Evolutionary conservation across 2,113 vertebrate species (phyloP), one percentile per base, ranked within the genome.

Genomic region (Sarotherodon lohbergeri): DNA sequence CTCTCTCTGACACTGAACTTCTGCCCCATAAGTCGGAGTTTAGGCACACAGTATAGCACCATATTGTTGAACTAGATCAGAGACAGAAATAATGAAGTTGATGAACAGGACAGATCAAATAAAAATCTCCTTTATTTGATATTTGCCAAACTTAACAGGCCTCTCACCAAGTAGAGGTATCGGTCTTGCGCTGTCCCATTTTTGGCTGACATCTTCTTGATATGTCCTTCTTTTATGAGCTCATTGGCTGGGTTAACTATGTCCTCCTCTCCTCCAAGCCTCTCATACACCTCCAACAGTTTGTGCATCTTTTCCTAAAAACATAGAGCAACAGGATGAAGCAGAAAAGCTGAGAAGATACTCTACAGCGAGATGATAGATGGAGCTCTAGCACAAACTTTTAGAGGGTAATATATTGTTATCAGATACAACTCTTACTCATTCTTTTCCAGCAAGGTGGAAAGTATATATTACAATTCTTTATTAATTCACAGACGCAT

Each of bases 191-290:
- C 96, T 0, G 97, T 97, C 89, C 99, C 98, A 0, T 98, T 99
- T 95, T 99, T 99, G 88, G 98, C 98, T 1, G 99, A 99, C 91
- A 99, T 97, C 90, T 99, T 99, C 95, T 98, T 98, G 91, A 99
- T 98, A 22, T 97, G 97, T 8, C 99, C 99, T 91, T 99, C 99
- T 95, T 99, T 99, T 93, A 99, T 98, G 86, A 99, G 97, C 89
- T 99, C 99, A 5, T 99, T 99, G 87, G 98, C 98, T 1, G 99
- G 98, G 90, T 99, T 99, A 52, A 99, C 99, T 5, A 99, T 99
- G 91, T 99, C 98, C 80, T 99, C 98, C 89, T 99, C 99, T 2
- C 99, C 98, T 11, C 98, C 99, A 0, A 99, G 97, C 22, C 97
- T 93, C 90, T 99, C 98, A 0, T 99, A 98, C 32, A 99, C 98